Percentiles rank a stretch among this genome's conserved stretches.
Conservation (phyloP, 1,140 invertebrate genomes). For the Conus betulinus region DNA sequence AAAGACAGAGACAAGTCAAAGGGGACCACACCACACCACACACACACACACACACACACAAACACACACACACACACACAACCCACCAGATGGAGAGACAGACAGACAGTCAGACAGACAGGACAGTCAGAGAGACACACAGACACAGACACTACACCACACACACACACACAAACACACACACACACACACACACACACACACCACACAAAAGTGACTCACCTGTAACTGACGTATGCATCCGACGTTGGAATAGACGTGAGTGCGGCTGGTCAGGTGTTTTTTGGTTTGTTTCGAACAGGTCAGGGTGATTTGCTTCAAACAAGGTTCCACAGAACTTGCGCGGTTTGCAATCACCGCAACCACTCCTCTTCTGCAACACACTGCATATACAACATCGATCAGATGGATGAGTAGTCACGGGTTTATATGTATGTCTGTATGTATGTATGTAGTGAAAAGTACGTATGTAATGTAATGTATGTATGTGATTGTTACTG, state of each 20-base stretch:
- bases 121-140: too few species aligned
- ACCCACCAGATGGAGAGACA: constrained; percentile 68
- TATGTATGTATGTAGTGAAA: constrained; percentile 1
- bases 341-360: constrained; percentile 85
- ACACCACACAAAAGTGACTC: constrained; percentile 33
- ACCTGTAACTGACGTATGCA: constrained; percentile 85
- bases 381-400: constrained; percentile 77
- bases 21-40: background rate
- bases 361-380: constrained; percentile 85
- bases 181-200: constrained; percentile 14
- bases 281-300: too few species aligned
- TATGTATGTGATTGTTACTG: too few species aligned
- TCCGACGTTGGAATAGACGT: constrained; percentile 85
- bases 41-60: background rate
- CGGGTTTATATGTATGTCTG: background rate
- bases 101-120: too few species aligned
- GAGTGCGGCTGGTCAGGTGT: constrained; percentile 86
- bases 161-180: constrained; percentile 19
- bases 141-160: background rate
- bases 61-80: constrained; percentile 10
- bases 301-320: constrained; percentile 84
- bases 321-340: constrained; percentile 89
- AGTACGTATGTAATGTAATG: constrained; percentile 8
- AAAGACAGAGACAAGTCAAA: background rate
- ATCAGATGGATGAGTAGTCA: too few species aligned